These are phyloP conservation scores for Porites divaricata DNA, from an alignment of 92 coral and sea anemone genomes.

Conservation along the genomic window DNA sequence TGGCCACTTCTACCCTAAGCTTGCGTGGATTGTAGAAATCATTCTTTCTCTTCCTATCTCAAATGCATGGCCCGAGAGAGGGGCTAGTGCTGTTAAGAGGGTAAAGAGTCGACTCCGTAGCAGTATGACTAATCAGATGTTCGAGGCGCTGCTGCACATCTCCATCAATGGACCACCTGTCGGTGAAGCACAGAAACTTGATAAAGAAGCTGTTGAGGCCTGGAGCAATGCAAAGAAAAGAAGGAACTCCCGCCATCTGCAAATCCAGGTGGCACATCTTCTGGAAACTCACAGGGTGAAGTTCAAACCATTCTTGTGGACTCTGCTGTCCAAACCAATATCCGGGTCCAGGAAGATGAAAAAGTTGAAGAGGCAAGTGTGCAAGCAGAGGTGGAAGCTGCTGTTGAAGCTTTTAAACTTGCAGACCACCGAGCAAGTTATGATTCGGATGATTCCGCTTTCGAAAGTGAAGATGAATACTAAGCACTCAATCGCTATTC, in stretches of 20 bases:
- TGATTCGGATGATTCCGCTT: slow-evolving; percentile 21
- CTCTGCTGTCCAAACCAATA: slow-evolving; percentile 39
- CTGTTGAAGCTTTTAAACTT: slow-evolving; percentile 42
- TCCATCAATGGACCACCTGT: slow-evolving; percentile 46
- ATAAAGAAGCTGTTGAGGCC: slow-evolving; percentile 45
- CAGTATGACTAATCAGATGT: slow-evolving; percentile 39
- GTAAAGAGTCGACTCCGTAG: slow-evolving; percentile 30
- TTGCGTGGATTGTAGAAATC: slow-evolving; percentile 43
- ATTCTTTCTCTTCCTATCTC: slow-evolving; percentile 37
- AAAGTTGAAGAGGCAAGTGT: slow-evolving; percentile 37
- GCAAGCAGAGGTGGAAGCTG: slow-evolving; percentile 45
- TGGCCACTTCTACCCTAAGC: slow-evolving; percentile 54
- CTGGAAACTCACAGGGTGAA: slow-evolving; percentile 25
- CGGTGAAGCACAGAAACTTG: slow-evolving; percentile 40
- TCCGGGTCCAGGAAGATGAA: slow-evolving; percentile 29
- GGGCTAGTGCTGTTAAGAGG: slow-evolving; percentile 39
- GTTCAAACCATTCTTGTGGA: slow-evolving; percentile 40
- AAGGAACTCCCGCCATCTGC: slow-evolving; percentile 39
- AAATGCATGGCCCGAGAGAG: slow-evolving; percentile 46
- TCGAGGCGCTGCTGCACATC: slow-evolving; percentile 47
- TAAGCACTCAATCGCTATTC: slow-evolving; percentile 21
- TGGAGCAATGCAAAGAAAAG: slow-evolving; percentile 31
- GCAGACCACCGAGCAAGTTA: slow-evolving; percentile 32
- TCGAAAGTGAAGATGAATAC: slow-evolving; percentile 24
- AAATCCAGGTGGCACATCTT: slow-evolving; percentile 21